Evolutionary conservation across 1,140 invertebrate species (phyloP), one percentile per base, ranked within the genome.

Genomic region (Drosophila mauritiana): DNA sequence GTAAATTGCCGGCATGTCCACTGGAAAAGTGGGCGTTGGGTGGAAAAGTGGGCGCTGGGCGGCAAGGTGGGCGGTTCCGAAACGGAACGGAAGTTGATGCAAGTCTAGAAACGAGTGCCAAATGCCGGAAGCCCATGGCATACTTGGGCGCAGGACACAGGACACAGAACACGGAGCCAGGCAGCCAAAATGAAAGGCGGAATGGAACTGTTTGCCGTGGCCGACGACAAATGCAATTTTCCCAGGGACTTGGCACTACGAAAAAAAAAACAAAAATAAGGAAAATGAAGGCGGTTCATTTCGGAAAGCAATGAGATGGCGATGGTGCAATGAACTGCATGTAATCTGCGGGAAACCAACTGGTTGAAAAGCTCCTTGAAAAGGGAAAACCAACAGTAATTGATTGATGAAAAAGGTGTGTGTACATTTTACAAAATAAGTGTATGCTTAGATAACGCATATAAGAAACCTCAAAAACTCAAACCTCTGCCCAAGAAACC

Each of bases 21-120:
- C 37, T 59, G 42, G 36, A 22, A 27, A 39, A 31, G 31, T 31
- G 31, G 31, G 43, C 22, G 36, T 22, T 13, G 42, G 61, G 34
- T 42, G 37, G 53, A 6, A 43, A 39, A 36, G 45, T 20, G 57
- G 27, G 13, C 48, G 45, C 36, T 27, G 48, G 40, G 22, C 27
- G 40, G 42, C 11, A n/a, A 57, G 11, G 17, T 27, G 37, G 25
- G 54, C 25, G 58, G 52, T 34, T 31, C 27, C 8, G 74, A 46
- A 42, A 15, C 83, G 76, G 83, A 88, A 12, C 83, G 83, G 83
- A 88, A 88, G 83, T 83, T 83, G 84, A 83, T 89, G 84, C 80
- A 88, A 88, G 82, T 89, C 83, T 88, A 89, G 84, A 80, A 88
- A 88, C 83, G 86, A 88, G 83, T 88, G 83, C 79, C 84, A 89